phyloP scores from a whole-genome alignment of 2,888 invertebrate species.

The Cryptocephalus primarius region DNA sequence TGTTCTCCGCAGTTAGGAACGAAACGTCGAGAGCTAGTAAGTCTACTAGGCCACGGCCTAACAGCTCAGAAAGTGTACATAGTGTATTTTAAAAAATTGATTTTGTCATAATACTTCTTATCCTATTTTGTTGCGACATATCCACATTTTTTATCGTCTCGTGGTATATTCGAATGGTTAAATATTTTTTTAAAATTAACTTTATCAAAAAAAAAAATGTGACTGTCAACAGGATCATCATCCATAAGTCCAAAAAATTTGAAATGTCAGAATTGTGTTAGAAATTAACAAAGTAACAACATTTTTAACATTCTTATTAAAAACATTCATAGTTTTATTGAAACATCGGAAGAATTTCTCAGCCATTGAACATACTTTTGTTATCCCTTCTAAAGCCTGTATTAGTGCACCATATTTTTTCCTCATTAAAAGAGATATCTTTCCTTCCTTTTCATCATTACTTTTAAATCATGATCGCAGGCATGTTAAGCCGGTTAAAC shows the following conservation, averaged over 20 bases:
- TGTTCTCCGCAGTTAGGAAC: too few relatives aligned
- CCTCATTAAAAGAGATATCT: too few relatives aligned
- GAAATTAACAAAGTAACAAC: neutral
- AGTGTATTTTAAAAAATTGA: too few relatives aligned
- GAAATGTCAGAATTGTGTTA: neutral
- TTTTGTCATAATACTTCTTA: too few relatives aligned
- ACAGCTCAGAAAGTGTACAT: too few relatives aligned
- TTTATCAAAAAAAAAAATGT: neutral
- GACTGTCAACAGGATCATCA: too few relatives aligned
- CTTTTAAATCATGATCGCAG: too few relatives aligned
- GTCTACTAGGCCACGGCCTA: too few relatives aligned
- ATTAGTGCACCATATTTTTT: too few relatives aligned
- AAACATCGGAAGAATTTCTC: slow-evolving; percentile 8
- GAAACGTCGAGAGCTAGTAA: too few relatives aligned
- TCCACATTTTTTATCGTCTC: neutral
- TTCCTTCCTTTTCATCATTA: slow-evolving; percentile 7
- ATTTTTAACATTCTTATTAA: slow-evolving; percentile 5
- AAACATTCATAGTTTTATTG: slow-evolving; percentile 6
- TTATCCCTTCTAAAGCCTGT: slow-evolving; percentile 4
- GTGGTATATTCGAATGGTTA: neutral
- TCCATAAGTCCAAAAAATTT: neutral
- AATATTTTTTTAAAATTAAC: slow-evolving; percentile 1
- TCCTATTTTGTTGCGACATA: too few relatives aligned
- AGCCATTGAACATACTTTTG: slow-evolving; percentile 6
- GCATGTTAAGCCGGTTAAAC: too few relatives aligned